A percentile compares a stretch with the other conserved stretches of the same genome.
Evolutionary conservation across 2,797 vertebrate genomes (phyloP).

Genomic region (Enteromius anoplus): DNA sequence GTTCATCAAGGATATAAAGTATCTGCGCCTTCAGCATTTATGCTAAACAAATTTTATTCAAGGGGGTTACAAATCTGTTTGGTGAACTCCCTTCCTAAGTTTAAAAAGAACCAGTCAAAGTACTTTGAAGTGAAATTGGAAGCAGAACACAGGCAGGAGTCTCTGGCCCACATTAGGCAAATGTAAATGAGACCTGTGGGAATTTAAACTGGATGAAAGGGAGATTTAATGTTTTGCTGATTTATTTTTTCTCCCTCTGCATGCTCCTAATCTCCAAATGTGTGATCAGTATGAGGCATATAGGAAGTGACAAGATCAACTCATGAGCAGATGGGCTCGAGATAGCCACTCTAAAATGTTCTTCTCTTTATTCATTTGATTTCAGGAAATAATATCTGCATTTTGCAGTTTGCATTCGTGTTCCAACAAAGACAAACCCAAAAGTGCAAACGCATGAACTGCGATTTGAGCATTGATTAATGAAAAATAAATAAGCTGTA

Average conservation of each 20-base stretch:
- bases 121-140: slow-evolving; percentile 45
- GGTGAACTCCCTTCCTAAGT: slow-evolving; percentile 17
- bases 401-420: slow-evolving; percentile 6
- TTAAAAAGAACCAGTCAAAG: slow-evolving; percentile 42
- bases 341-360: slow-evolving; percentile 18
- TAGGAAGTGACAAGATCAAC: slow-evolving; percentile 36
- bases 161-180: slow-evolving; percentile 44
- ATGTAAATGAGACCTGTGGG: slow-evolving; percentile 33
- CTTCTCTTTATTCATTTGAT: slow-evolving; percentile 11
- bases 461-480: neutral
- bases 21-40: neutral
- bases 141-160: slow-evolving; percentile 47
- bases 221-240: slow-evolving; percentile 35
- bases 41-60: slow-evolving; percentile 2
- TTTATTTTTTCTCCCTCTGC: slow-evolving; percentile 29
- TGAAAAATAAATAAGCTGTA: neutral
- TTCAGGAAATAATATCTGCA: slow-evolving; percentile 13
- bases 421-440: neutral
- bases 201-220: slow-evolving; percentile 40
- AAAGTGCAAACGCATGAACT: neutral
- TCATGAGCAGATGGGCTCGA: slow-evolving; percentile 33
- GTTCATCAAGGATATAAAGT: neutral
- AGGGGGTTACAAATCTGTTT: slow-evolving; percentile 8
- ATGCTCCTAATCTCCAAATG: slow-evolving; percentile 30
- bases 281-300: slow-evolving; percentile 26